A percentile compares a stretch with the other conserved stretches of the same genome.
Evolutionary conservation across 2,797 vertebrate genomes (phyloP).

Genomic region (Micrastur ruficollis): DNA sequence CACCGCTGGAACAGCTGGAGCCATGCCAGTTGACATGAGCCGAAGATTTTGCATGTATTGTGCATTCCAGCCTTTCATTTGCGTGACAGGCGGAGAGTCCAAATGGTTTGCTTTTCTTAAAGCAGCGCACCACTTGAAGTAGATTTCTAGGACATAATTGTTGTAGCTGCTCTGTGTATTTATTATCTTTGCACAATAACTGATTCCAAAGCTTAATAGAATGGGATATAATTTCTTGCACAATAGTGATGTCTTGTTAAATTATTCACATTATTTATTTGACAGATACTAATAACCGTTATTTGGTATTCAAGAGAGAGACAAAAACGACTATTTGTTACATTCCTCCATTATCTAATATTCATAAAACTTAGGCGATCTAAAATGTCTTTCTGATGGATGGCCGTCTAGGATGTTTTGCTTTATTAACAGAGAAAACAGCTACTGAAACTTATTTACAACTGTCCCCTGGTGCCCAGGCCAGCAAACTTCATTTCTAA

Average conservation of each 20-base stretch:
- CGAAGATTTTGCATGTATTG: not conserved
- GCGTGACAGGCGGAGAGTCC: fast-evolving
- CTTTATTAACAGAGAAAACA: not conserved
- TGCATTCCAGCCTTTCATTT: not conserved
- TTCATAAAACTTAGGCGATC: conserved; percentile 4
- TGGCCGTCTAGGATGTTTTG: not conserved
- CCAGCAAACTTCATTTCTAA: not conserved
- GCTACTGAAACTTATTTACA: not conserved
- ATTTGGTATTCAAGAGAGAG: conserved; percentile 43
- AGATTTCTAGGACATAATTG: conserved; percentile 39
- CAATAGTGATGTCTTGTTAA: conserved; percentile 22
- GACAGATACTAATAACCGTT: conserved; percentile 49
- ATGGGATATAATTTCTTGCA: conserved; percentile 28
- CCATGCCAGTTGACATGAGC: not conserved
- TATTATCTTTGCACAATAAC: conserved; percentile 42
- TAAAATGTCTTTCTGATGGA: conserved; percentile 39
- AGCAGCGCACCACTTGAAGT: not conserved
- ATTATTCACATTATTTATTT: conserved; percentile 61
- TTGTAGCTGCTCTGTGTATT: conserved; percentile 5
- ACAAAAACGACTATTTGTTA: conserved; percentile 51
- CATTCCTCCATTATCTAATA: conserved; percentile 51
- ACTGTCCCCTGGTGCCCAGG: not conserved
- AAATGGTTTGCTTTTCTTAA: not conserved
- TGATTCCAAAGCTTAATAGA: conserved; percentile 33
- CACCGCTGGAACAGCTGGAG: not conserved